Base-by-base conservation (phyloP, 2,888 invertebrate species). In the Acrocyrtus sp. region DNA sequence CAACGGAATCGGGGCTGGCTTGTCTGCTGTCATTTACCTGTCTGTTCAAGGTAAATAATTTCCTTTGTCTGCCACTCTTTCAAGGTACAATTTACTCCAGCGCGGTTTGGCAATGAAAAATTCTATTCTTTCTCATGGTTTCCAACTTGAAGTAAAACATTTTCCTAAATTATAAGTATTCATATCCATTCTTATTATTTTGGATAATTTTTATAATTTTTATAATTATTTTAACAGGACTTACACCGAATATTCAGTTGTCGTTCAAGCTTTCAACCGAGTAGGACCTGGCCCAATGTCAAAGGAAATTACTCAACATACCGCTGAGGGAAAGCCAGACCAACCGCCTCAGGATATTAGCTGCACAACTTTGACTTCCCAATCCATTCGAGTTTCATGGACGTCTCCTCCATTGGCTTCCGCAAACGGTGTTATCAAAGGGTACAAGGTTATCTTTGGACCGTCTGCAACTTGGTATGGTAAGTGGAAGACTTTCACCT, bases 181-280 rank as follows among this genome's bases (percentile, higher is more conserved):
- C n/a, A 43, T 45, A 29, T 27, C 4, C n/a, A 22, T 19, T 50
- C 3, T 12, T 50, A 5, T 66, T 17, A 12, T 47, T 43, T 24
- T 24, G 6, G 50, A 45, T 24, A 15, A n/a, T 69, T 47, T 48
- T 48, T 6, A 6, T 43, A 1, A 57, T 10, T 15, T 53, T 45
- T 45, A 70, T 39, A 48, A 45, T 61, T 8, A 22, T 61, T 51
- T 34, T 57, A 51, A 26, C 43, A 91, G 91, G 83, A 96, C 95
- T 0, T 97, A 96, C 86, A 96, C 96, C 0, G 95, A 95, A 84
- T 97, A 97, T 85, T 91, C 95, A n/a, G 92, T 96, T 22, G 95
- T 96, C 21, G 94, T 96, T 8, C 96, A 96, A 86, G 95, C 95
- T 0, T 96, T 94, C 84, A 98, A 97, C 86, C 93, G 94, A 85